A percentile compares a stretch with the other conserved stretches of the same genome.
Evolutionary conservation across 2,113 vertebrate genomes (phyloP).

Genomic region (Hippocampus comes): DNA sequence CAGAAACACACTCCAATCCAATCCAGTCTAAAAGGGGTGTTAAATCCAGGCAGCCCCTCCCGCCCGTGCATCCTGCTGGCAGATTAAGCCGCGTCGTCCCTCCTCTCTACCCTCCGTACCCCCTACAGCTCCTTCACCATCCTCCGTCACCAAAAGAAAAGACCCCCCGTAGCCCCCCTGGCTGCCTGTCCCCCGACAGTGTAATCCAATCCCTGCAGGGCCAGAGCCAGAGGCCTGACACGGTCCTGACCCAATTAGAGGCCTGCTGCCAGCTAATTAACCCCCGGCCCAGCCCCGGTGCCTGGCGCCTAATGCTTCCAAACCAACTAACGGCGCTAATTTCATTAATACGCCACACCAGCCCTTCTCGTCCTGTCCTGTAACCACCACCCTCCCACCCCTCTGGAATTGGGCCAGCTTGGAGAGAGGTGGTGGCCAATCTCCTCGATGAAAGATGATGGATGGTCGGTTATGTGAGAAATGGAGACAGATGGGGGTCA

Average conservation of each 20-base stretch:
- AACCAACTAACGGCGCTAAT: slow-evolving; percentile 61
- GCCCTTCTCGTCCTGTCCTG: slow-evolving; percentile 37
- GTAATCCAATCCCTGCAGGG: slow-evolving; percentile 74
- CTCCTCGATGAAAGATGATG: slow-evolving; percentile 54
- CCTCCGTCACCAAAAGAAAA: slow-evolving; percentile 18
- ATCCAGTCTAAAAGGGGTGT: slow-evolving; percentile 47
- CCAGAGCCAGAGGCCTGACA: slow-evolving; percentile 71
- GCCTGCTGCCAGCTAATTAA: slow-evolving; percentile 72
- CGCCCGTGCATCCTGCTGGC: slow-evolving; percentile 55
- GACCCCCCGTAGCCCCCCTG: slow-evolving; percentile 39
- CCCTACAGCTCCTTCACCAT: slow-evolving; percentile 34
- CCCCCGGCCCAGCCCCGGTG: slow-evolving; percentile 60
- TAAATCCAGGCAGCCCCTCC: slow-evolving; percentile 37
- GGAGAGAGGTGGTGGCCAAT: slow-evolving; percentile 13
- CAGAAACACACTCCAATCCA: slow-evolving; percentile 29
- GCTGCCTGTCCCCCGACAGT: slow-evolving; percentile 53
- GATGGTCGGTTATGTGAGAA: slow-evolving; percentile 69
- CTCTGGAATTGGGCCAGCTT: slow-evolving; percentile 20
- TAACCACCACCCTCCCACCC: slow-evolving; percentile 10
- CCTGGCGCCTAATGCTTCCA: slow-evolving; percentile 67
- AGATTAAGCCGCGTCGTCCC: slow-evolving; percentile 45
- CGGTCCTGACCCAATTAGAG: slow-evolving; percentile 74
- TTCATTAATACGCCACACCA: slow-evolving; percentile 61
- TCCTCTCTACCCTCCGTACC: slow-evolving; percentile 20
- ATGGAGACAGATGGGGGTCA: slow-evolving; percentile 71